A percentile compares a stretch with the other conserved stretches of the same genome.
Evolutionary conservation across 1,140 invertebrate species (phyloP).

Genomic region (Pachyrhynchus sulphureomaculatus): DNA sequence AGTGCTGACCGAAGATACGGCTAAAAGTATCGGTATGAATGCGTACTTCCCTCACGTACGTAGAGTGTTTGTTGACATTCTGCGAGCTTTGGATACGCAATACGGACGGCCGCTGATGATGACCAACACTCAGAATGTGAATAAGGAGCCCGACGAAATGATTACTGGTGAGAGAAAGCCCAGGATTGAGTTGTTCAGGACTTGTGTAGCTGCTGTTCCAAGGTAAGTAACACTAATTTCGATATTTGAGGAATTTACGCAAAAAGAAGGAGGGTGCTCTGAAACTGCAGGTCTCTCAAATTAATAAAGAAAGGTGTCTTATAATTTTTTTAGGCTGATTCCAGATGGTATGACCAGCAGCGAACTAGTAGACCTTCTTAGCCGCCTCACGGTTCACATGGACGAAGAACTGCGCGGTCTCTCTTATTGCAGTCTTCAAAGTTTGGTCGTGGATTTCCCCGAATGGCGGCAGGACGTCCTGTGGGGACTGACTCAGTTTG

Average conservation of each 20-base stretch:
- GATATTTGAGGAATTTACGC: neutral
- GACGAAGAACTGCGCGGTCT: constrained; percentile 87
- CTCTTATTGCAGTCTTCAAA: constrained; percentile 95
- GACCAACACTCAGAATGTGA: constrained; percentile 93
- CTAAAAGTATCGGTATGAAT: constrained; percentile 92
- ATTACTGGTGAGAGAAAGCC: constrained; percentile 95
- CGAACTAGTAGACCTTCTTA: constrained; percentile 91
- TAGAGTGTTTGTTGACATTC: constrained; percentile 93
- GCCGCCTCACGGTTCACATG: constrained; percentile 89
- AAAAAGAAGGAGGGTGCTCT: neutral
- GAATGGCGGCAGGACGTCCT: constrained; percentile 97
- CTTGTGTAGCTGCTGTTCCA: constrained; percentile 97
- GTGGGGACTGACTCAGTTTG: constrained; percentile 91
- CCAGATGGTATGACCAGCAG: constrained; percentile 94
- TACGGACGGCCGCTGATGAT: constrained; percentile 94
- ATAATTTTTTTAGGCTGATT: constrained; percentile 67
- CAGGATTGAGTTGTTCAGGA: constrained; percentile 95
- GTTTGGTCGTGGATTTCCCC: constrained; percentile 91
- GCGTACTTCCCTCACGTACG: constrained; percentile 94
- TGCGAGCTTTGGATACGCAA: constrained; percentile 92
- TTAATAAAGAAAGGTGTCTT: too few relatives aligned
- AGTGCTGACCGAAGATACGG: constrained; percentile 94
- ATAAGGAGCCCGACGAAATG: constrained; percentile 95
- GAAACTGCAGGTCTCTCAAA: too few relatives aligned
- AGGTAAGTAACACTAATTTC: constrained; percentile 51